Base-by-base conservation (phyloP, 1,140 invertebrate species). In the Hypothenemus hampei region DNA sequence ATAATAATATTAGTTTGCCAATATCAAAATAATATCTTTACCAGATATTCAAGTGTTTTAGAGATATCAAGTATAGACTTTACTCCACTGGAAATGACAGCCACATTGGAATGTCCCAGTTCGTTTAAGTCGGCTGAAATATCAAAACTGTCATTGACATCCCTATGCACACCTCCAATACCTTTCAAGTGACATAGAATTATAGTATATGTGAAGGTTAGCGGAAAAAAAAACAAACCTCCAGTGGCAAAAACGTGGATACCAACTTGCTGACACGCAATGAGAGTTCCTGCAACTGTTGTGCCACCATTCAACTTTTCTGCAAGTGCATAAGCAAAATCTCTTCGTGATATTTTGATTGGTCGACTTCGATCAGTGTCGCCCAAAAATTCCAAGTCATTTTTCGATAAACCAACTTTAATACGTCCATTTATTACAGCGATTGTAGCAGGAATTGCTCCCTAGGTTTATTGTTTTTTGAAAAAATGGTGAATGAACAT, bases 11-110 rank as follows among this genome's bases (percentile, higher is more conserved):
- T 31, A 1, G 26, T 31, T 11, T 31, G 26, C 10, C 2, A 31
- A 2, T 2, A 11, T 31, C 3, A 31, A 11, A 11, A 11, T 31
- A 11, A 11, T 31, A 31, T 23, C 66, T 66, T 77, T 76, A 88
- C 91, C 75, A 99, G 74, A 69, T 87, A 97, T 72, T 99, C 97
- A 21, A 99, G 75, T 1, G 96, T 98, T 65, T 86, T 85, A 1
- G 81, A 83, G 65, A 99, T 94, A 70, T 99, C 97, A 21, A 99
- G 76, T 64, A 99, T 98, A 24, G 94, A 96, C 77, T 99, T 99
- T 26, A 97, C 82, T 11, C 97, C 97, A 64, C 93, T 91, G 58
- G 91, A 97, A 1, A 99, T 84, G 8, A 98, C 93, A 49, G 89
- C 81, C 1, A 97, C 82, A 5, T 86, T 84, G 53, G 85, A 95